These are phyloP conservation scores for Triplophysa yarkandensis DNA, from an alignment of 2,797 vertebrate species.

Conservation along the genomic window DNA sequence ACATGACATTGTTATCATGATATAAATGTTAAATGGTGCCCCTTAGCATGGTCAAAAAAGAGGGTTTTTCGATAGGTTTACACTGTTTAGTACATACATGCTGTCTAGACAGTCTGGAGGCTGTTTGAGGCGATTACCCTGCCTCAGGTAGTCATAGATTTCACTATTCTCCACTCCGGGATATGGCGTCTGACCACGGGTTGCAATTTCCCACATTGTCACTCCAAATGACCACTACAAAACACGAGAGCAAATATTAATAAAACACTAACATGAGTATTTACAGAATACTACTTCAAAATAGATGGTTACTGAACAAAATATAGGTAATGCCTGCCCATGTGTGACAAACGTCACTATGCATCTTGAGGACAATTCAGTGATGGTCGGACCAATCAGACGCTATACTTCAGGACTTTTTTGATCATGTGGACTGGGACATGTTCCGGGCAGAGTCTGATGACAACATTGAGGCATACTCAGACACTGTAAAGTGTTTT, in stretches of 20 bases:
- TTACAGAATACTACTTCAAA: background rate
- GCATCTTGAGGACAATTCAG: too few relatives aligned
- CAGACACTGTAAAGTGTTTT: too few relatives aligned
- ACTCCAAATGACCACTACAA: conserved; percentile 91
- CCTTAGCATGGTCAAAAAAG: background rate
- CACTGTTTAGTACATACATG: conserved; percentile 76
- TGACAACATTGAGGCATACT: too few relatives aligned
- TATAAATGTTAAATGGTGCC: background rate
- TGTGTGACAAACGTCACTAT: too few relatives aligned
- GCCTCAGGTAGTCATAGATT: conserved; percentile 90
- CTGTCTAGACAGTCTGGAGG: conserved; percentile 89
- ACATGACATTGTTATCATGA: background rate
- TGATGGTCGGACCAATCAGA: too few relatives aligned
- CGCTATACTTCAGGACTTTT: too few relatives aligned
- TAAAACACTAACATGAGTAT: background rate
- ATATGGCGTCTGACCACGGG: conserved; percentile 89
- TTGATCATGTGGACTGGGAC: too few relatives aligned
- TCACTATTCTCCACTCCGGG: conserved; percentile 93
- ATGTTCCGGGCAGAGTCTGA: too few relatives aligned
- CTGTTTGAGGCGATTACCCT: conserved; percentile 90
- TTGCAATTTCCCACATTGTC: conserved; percentile 95
- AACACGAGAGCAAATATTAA: conserved; percentile 58
- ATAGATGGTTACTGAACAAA: too few relatives aligned
- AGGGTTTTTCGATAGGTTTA: background rate
- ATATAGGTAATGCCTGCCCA: background rate